Percentiles rank a stretch among this genome's conserved stretches.
phyloP scores from a whole-genome alignment of 2,888 invertebrate species.

The Mesodorylaimus sp. region DNA sequence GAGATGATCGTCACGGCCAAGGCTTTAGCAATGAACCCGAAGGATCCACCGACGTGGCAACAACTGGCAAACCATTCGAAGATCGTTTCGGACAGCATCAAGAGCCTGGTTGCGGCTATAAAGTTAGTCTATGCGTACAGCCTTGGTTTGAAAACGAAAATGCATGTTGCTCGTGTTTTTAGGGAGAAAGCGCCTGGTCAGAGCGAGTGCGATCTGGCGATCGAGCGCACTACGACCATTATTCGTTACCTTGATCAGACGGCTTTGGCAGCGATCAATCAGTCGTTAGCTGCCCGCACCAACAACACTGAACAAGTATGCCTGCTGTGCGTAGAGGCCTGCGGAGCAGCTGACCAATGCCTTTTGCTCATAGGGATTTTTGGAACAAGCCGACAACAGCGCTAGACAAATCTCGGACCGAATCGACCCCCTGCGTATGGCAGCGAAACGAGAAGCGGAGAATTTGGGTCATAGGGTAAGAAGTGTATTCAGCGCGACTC shows the following conservation, averaged over 20 bases:
- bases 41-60: slow-evolving; percentile 85
- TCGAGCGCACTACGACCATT: slow-evolving; percentile 54
- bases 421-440: slow-evolving; percentile 59
- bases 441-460: slow-evolving; percentile 77
- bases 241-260: slow-evolving; percentile 67
- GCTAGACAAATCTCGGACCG: slow-evolving; percentile 62
- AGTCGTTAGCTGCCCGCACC: slow-evolving; percentile 49
- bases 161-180: slow-evolving; percentile 10
- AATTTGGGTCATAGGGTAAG: slow-evolving; percentile 67
- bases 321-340: neutral
- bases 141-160: neutral
- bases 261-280: slow-evolving; percentile 66
- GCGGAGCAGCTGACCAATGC: neutral
- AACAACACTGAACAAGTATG: slow-evolving; percentile 49
- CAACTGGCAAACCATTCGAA: slow-evolving; percentile 78
- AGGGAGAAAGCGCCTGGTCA: slow-evolving; percentile 90
- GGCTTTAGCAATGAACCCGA: slow-evolving; percentile 64
- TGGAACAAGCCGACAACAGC: slow-evolving; percentile 58
- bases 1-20: slow-evolving; percentile 77
- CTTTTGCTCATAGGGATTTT: slow-evolving; percentile 38
- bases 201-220: slow-evolving; percentile 66
- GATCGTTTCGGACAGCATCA: slow-evolving; percentile 86
- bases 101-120: slow-evolving; percentile 73
- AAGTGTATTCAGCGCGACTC: slow-evolving; percentile 19
- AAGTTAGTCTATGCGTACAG: slow-evolving; percentile 36